A percentile compares a stretch with the other conserved stretches of the same genome.
Conservation (phyloP, 2,797 vertebrate genomes). For the Valencia hispanica region DNA sequence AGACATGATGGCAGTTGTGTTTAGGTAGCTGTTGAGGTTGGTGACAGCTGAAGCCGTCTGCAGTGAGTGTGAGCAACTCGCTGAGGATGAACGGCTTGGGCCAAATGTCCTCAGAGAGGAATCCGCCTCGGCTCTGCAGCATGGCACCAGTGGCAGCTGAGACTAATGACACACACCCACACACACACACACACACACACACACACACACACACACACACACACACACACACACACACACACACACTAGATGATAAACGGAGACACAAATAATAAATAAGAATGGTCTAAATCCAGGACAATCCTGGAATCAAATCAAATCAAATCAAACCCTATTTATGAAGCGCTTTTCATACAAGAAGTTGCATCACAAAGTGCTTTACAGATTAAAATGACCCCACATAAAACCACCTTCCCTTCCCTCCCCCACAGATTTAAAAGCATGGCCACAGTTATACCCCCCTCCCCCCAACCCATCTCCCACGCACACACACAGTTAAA, state of each 20-base stretch:
- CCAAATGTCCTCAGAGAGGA: constrained; percentile 74
- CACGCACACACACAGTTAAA: no score
- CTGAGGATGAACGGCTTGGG: constrained; percentile 66
- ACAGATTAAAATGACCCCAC: no score
- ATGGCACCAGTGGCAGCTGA: constrained; percentile 68
- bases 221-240: constrained; percentile 30
- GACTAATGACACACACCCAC: not conserved
- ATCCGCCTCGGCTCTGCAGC: constrained; percentile 57
- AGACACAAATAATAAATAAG: no score
- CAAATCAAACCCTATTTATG: no score
- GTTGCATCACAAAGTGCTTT: no score
- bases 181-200: constrained; percentile 34
- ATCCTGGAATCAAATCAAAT: no score
- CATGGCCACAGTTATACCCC: no score
- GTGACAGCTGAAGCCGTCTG: constrained; percentile 74
- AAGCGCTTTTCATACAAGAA: no score
- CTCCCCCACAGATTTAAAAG: no score
- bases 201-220: constrained; percentile 23
- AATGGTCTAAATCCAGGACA: no score
- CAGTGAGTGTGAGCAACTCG: constrained; percentile 74
- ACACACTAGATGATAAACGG: constrained; percentile 6
- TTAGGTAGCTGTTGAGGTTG: constrained; percentile 42
- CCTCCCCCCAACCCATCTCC: no score
- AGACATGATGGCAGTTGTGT: constrained; percentile 16
- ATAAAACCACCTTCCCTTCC: no score